A percentile compares a stretch with the other conserved stretches of the same genome.
These are phyloP conservation scores for Polyommatus iphigenia DNA, from an alignment of 2,888 invertebrate species.

Conservation along the genomic window DNA sequence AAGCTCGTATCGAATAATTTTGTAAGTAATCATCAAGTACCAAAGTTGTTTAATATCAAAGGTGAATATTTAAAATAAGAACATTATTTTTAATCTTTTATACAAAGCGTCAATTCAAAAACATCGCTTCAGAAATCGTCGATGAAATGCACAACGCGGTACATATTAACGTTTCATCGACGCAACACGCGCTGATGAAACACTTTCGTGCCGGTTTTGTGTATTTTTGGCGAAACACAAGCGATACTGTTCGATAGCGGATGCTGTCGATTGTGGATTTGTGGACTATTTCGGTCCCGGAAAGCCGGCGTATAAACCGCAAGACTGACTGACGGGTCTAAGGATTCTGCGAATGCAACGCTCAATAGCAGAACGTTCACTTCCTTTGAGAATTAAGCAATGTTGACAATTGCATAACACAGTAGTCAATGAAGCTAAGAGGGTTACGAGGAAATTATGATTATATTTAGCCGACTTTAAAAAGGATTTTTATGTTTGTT, in stretches of 20 bases:
- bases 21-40: not conserved
- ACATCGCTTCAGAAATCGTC: not conserved
- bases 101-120: not conserved
- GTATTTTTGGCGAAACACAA: constrained; percentile 38
- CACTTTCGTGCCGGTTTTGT: constrained; percentile 15
- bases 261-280: constrained; percentile 72
- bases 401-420: constrained; percentile 32
- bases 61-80: not conserved
- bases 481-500: not conserved
- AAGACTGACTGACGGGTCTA: constrained; percentile 26
- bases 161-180: constrained; percentile 14
- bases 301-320: constrained; percentile 60
- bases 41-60: not conserved
- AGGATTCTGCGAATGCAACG: constrained; percentile 49
- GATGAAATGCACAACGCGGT: not conserved
- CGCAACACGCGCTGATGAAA: constrained; percentile 16
- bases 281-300: constrained; percentile 74
- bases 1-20: too few species aligned
- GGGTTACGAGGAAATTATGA: not conserved
- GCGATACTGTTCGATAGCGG: constrained; percentile 64
- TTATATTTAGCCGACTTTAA: not conserved
- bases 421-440: constrained; percentile 2
- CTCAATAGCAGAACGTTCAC: constrained; percentile 32
- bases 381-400: constrained; percentile 37
- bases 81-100: not conserved